Evolutionary conservation across 2,113 vertebrate species (phyloP).

Genomic region (Saguinus imperator): DNA sequence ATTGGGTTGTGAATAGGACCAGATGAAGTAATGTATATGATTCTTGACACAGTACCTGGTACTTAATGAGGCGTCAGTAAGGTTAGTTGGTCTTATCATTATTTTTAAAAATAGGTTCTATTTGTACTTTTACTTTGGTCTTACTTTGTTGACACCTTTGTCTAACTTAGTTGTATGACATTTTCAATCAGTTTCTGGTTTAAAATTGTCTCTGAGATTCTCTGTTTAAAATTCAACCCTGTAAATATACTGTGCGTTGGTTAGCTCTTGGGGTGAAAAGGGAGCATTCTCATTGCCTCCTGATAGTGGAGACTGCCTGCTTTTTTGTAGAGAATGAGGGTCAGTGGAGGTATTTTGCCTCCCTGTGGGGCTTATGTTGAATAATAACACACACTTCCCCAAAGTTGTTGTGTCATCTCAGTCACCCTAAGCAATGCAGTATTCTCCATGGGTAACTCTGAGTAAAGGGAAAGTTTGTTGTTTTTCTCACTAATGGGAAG

Average conservation of each 20-base stretch:
- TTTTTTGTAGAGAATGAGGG: neutral
- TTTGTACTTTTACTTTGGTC: neutral
- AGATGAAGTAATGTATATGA: neutral
- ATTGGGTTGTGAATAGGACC: neutral
- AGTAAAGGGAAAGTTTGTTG: neutral
- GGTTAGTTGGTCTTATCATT: neutral
- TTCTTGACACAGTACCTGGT: neutral
- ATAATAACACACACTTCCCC: neutral
- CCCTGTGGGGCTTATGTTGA: neutral
- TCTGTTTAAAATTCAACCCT: neutral
- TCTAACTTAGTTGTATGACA: neutral
- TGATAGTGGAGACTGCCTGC: neutral
- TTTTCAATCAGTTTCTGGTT: neutral
- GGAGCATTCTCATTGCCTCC: neutral
- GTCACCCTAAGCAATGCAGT: neutral
- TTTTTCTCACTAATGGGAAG: neutral
- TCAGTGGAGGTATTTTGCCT: neutral
- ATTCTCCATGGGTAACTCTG: neutral
- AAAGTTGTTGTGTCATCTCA: accelerated
- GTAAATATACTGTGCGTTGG: neutral
- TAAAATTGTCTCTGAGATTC: neutral
- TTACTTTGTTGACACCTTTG: neutral
- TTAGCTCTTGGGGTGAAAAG: neutral
- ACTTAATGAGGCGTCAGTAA: neutral
- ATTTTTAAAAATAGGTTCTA: neutral